phyloP scores from a whole-genome alignment of 2,797 vertebrate genomes.

The Gallinago nigripennis region DNA sequence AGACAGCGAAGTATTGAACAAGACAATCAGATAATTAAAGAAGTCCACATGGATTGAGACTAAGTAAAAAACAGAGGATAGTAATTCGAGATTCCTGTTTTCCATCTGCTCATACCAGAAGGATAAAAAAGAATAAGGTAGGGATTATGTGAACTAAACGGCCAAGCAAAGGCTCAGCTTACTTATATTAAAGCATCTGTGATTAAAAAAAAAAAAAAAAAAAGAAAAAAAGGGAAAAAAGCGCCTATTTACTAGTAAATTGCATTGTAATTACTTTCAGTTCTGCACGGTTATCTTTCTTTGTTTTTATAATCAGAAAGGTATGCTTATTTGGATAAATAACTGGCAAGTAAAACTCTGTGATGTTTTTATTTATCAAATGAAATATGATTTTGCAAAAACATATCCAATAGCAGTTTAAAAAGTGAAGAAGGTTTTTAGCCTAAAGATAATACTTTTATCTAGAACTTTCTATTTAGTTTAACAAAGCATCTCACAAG shows the following conservation, averaged over 20 bases:
- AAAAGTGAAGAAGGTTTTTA: not conserved
- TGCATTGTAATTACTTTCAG: conserved; percentile 45
- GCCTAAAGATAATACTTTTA: not conserved
- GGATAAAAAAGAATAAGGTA: conserved; percentile 61
- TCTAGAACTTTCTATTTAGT: not conserved
- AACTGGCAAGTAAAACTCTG: not conserved
- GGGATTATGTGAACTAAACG: conserved; percentile 63
- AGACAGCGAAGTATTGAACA: not conserved
- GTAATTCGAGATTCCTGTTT: conserved; percentile 60
- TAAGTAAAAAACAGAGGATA: conserved; percentile 17
- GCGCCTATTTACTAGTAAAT: conserved; percentile 18
- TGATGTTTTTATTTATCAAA: not conserved
- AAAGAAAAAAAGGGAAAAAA: not conserved
- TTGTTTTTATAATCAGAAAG: not conserved
- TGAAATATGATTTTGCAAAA: not conserved
- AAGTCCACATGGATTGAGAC: not conserved
- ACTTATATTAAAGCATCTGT: conserved; percentile 26
- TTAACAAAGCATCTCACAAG: not conserved
- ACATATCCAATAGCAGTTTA: not conserved
- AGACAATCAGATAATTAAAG: conserved; percentile 6
- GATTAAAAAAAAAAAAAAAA: conserved; percentile 26
- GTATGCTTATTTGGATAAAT: not conserved
- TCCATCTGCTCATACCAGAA: conserved; percentile 71
- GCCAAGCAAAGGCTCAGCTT: not conserved
- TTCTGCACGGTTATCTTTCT: conserved; percentile 35